Evolutionary conservation across 2,113 vertebrate species (phyloP).

Genomic region (Phaetusa simplex): DNA sequence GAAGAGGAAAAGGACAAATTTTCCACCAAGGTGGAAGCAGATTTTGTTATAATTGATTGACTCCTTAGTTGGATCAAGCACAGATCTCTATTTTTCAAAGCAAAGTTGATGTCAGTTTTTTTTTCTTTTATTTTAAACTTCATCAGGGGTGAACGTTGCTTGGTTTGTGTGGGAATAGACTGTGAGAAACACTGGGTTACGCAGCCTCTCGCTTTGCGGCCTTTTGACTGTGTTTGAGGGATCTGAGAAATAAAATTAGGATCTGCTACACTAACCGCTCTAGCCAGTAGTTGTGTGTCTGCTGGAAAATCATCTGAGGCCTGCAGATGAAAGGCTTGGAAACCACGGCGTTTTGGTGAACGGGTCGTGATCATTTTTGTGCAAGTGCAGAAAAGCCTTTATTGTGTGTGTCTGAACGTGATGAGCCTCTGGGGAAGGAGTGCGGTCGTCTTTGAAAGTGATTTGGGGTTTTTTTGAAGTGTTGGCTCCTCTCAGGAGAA

Average conservation of each 20-base stretch:
- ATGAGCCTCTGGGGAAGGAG: not conserved
- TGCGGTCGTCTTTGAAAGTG: not conserved
- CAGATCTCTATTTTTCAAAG: not conserved
- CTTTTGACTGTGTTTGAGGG: not conserved
- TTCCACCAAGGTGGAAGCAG: not conserved
- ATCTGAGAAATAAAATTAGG: not conserved
- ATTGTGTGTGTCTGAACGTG: not conserved
- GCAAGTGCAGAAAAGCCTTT: constrained; percentile 16
- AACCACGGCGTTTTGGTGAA: not conserved
- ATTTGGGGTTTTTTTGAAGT: not conserved
- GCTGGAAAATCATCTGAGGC: constrained; percentile 21
- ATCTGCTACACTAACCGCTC: not conserved
- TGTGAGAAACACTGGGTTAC: not conserved
- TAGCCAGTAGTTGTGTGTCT: not conserved
- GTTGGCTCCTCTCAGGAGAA: not conserved
- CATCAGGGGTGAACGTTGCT: not conserved
- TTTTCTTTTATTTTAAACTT: not conserved
- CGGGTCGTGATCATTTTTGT: not conserved
- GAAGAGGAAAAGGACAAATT: not conserved
- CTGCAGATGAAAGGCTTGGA: constrained; percentile 31
- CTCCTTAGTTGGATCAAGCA: not conserved
- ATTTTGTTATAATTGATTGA: not conserved
- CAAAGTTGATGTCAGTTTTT: not conserved
- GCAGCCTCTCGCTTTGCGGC: not conserved
- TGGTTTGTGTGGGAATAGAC: not conserved